Conservation (phyloP, 2,888 invertebrate genomes). For the Cantharis rufa region DNA sequence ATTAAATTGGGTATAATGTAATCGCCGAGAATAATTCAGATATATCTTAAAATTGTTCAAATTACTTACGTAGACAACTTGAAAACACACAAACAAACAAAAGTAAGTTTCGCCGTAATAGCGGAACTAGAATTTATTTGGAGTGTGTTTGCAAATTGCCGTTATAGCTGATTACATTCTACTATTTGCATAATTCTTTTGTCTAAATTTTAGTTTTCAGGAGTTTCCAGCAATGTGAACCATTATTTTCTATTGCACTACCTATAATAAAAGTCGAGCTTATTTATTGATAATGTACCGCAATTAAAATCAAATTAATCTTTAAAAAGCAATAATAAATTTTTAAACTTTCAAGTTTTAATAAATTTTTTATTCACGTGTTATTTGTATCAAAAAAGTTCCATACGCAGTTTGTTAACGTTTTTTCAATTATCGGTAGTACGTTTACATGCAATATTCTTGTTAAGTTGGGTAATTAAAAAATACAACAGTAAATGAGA, state of each 20-base stretch:
- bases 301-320: neutral
- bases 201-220: neutral
- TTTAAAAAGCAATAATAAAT: neutral
- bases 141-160: neutral
- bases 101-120: neutral
- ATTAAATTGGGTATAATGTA: neutral
- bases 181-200: neutral
- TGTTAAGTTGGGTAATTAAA: neutral
- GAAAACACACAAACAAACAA: neutral
- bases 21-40: neutral
- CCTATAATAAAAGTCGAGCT: neutral
- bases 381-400: neutral
- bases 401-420: neutral
- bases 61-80: neutral
- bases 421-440: neutral
- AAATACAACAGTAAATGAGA: neutral
- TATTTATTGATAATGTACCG: neutral
- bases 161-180: neutral
- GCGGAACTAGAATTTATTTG: neutral
- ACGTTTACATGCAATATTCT: neutral
- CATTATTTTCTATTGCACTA: neutral
- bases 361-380: neutral
- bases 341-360: neutral
- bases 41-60: neutral
- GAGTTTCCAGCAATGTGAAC: neutral